Evolutionary conservation across 2,797 vertebrate species (phyloP), one percentile per base, ranked within the genome.

Genomic region (Xenopus petersii): DNA sequence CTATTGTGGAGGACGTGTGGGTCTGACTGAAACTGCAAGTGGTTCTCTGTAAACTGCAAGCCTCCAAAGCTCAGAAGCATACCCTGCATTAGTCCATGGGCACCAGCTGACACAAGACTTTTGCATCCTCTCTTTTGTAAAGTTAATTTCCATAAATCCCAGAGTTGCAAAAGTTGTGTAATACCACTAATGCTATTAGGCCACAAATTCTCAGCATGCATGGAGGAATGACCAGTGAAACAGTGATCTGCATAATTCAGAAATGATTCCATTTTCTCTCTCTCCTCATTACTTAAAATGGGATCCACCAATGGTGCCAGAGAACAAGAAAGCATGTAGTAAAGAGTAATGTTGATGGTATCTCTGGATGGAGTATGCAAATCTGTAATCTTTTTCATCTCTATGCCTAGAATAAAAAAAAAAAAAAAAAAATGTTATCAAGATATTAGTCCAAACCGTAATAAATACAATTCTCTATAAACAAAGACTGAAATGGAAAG

Each of bases 1-100:
- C 96, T 98, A 87, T 98, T 98, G 83, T 98, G 97, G 70, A 98
- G 91, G 12, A 98, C 96, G 0, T 96, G 93, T 0, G 96, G 97
- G 79, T 99, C 98, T 0, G 96, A 95, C 87, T 98, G 96, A 84
- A 99, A 98, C 91, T 98, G 97, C 0, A 99, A 94, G 81, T 99
- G 98, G 88, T 98, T 97, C 83, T 99, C 98, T 0, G 96, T 98
- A 91, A 98, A 98, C 91, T 98, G 97, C 10, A 99, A 93, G 16
- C 97, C 98, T 0, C 96, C 97, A 0, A 99, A 99, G 84, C 98
- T 99, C 4, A 99, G 94, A 82, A 94, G 94, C 92, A 95, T 94
- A 17, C 93, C 96, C 86, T 99, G 98, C 93, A 98, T 94, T 79
- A 95, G 87, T 0, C 98, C 98, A 0, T 98, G 96, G 2, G 94